phyloP scores from a whole-genome alignment of 2,797 vertebrate genomes.

The Pangasius larnaudii region DNA sequence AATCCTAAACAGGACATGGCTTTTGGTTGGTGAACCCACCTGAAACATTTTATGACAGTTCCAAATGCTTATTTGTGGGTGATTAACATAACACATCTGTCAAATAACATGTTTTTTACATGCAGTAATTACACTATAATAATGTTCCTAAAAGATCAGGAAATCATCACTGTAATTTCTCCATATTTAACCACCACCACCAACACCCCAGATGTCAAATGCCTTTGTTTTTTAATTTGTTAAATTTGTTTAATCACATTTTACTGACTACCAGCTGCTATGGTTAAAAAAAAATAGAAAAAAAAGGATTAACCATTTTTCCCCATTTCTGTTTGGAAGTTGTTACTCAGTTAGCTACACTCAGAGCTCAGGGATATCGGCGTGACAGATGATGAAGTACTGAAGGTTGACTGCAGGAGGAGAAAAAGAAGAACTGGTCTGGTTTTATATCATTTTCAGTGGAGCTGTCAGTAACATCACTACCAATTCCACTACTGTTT shows the following conservation, averaged over 20 bases:
- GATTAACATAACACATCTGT: neutral
- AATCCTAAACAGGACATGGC: neutral
- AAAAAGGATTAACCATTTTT: neutral
- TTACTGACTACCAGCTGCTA: neutral
- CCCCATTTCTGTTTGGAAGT: neutral
- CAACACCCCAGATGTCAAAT: neutral
- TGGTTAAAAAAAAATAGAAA: neutral
- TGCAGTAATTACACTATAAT: neutral
- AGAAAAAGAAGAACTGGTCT: neutral
- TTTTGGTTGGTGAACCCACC: neutral
- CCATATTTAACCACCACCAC: neutral
- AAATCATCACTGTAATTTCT: neutral
- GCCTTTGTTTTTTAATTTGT: neutral
- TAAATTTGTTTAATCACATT: neutral
- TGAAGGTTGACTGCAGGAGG: neutral
- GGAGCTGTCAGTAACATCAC: neutral
- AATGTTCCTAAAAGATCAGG: neutral
- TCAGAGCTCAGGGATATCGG: neutral
- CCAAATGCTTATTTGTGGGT: neutral
- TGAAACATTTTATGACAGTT: neutral
- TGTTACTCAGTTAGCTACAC: neutral
- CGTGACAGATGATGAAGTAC: neutral
- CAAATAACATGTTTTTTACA: neutral
- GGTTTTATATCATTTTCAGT: neutral
- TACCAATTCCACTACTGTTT: neutral